Conservation (phyloP, 2,888 invertebrate genomes). For the Ptycholaimellus sp. region DNA sequence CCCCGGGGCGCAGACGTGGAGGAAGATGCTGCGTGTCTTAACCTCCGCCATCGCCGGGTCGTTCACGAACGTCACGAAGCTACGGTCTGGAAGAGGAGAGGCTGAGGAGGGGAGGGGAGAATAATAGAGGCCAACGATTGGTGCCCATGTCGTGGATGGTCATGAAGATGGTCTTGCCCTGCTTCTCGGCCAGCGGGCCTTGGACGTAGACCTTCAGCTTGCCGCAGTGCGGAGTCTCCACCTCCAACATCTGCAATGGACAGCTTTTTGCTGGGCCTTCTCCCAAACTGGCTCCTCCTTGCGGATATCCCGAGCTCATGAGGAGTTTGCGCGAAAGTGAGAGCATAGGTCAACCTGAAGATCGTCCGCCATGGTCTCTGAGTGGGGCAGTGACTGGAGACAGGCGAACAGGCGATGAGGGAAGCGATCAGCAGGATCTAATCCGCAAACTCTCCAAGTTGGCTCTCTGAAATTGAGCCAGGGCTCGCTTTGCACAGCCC, state of each 20-base stretch:
- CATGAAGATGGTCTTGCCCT: conserved; percentile 54
- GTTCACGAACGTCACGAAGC: conserved; percentile 55
- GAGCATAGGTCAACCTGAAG: too few relatives aligned
- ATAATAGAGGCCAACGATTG: conserved; percentile 29
- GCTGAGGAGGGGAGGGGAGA: neutral
- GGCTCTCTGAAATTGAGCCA: too few relatives aligned
- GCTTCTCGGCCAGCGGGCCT: conserved; percentile 52
- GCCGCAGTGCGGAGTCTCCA: conserved; percentile 4
- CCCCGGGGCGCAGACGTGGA: conserved; percentile 61
- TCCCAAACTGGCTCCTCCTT: too few relatives aligned
- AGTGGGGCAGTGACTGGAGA: too few relatives aligned
- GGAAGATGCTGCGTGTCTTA: conserved; percentile 56
- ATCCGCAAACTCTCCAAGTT: too few relatives aligned
- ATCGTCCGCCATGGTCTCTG: too few relatives aligned
- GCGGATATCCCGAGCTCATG: too few relatives aligned
- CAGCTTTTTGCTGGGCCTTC: too few relatives aligned
- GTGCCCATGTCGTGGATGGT: conserved; percentile 65
- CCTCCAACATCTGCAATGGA: neutral
- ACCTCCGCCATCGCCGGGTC: conserved; percentile 59
- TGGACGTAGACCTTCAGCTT: conserved; percentile 11
- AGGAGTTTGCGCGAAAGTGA: too few relatives aligned
- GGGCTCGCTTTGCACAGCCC: too few relatives aligned
- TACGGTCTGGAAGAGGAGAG: conserved; percentile 39
- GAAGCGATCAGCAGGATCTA: too few relatives aligned
- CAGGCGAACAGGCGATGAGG: too few relatives aligned